phyloP scores from a whole-genome alignment of 2,888 invertebrate species.

The Apotomis betuletana region DNA sequence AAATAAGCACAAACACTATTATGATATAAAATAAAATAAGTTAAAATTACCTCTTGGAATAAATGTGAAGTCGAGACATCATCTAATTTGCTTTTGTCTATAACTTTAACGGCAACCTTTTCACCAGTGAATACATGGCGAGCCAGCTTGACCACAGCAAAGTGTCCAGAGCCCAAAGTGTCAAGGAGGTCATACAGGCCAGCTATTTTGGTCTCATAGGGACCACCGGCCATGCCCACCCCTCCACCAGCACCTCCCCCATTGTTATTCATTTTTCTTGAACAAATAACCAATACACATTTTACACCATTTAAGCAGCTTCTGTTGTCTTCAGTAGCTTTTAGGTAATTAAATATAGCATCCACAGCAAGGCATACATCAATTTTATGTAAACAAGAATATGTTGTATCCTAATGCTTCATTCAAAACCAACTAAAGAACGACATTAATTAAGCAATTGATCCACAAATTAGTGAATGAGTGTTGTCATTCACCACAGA shows the following conservation, averaged over 20 bases:
- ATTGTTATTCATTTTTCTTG: conserved; percentile 69
- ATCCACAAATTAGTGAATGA: neutral
- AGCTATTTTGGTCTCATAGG: conserved; percentile 94
- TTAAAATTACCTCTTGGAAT: conserved; percentile 92
- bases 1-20: neutral
- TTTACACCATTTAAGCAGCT: neutral
- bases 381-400: too few species aligned
- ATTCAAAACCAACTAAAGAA: too few species aligned
- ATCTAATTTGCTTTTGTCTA: conserved; percentile 99
- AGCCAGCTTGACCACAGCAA: conserved; percentile 98
- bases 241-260: conserved; percentile 61
- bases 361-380: too few species aligned
- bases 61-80: conserved; percentile 97
- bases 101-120: conserved; percentile 98
- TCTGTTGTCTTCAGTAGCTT: neutral
- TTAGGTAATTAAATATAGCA: too few species aligned
- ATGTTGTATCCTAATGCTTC: too few species aligned
- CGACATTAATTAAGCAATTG: too few species aligned
- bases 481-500: too few species aligned
- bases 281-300: conserved; percentile 32
- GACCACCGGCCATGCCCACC: conserved; percentile 70
- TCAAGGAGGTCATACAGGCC: conserved; percentile 99
- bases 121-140: conserved; percentile 99
- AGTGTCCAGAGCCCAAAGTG: conserved; percentile 98
- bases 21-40: neutral